Evolutionary conservation across 2,888 invertebrate species (phyloP), one percentile per base, ranked within the genome.

Genomic region (Thecocarcelia acutangulata): DNA sequence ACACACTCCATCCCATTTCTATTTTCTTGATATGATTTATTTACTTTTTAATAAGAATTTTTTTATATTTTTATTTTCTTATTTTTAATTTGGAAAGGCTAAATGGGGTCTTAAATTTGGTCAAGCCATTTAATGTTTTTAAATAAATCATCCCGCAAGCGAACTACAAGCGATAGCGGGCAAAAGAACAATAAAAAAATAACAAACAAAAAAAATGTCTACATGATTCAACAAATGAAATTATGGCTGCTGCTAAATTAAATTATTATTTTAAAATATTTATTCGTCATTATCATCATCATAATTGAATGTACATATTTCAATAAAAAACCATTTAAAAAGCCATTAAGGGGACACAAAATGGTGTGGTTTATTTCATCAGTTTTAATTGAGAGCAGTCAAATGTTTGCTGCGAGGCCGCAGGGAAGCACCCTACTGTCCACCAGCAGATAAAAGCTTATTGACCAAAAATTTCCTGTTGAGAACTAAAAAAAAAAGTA

Each of bases 211-310:
- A 54, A 17, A 37, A 15, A 40, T 24, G 12, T 44, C 19, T 52
- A 28, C 8, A 64, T 64, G 73, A 64, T 56, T 56, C 54, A 74
- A 48, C 58, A 58, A 75, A 40, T 58, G 21, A 54, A 21, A 40
- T 56, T 48, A 33, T 24, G 33, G 66, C 42, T 42, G 46, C 17
- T 74, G 50, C n/a, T 68, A 68, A 76, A 76, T 76, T 76, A 59
- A 52, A 76, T 68, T 59, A 76, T 54, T 58, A 61, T 68, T 50
- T 68, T 68, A 58, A 59, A 56, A 13, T 17, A 48, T 58, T 48
- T 74, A 24, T 13, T 56, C 56, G 19, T 56, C 40, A 56, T 74
- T 28, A 56, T 74, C 46, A 50, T 50, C 19, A 58, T 58, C 40
- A 58, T 68, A 66, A 74, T 68, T 64, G 54, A 63, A 54, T 40